Evolutionary conservation across 1,140 invertebrate species (phyloP).

Genomic region (Laupala kohalensis): DNA sequence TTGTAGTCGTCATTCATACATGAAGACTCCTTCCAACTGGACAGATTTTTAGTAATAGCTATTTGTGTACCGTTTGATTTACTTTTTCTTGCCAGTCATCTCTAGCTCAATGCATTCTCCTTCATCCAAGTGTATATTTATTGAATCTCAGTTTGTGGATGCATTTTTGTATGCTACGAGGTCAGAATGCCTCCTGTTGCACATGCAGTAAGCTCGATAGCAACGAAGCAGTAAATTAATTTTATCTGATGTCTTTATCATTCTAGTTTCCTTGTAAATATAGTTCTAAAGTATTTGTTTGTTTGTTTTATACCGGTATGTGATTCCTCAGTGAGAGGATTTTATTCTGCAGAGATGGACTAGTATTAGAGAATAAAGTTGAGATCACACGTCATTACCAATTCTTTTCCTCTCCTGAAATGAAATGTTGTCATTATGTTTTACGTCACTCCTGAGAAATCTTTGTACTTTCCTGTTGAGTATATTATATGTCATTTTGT

Average conservation of each 20-base stretch:
- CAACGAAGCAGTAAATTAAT: slow-evolving; percentile 5
- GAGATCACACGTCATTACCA: slow-evolving; percentile 2
- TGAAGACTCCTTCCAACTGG: neutral
- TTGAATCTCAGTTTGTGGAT: neutral
- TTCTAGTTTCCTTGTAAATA: slow-evolving; percentile 13
- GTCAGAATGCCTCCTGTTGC: neutral
- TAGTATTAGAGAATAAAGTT: slow-evolving; percentile 14
- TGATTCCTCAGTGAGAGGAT: slow-evolving; percentile 13
- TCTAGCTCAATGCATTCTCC: slow-evolving; percentile 2
- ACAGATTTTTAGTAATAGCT: slow-evolving; percentile 10
- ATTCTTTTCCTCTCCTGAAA: neutral
- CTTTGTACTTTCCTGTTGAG: neutral
- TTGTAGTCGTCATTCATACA: slow-evolving; percentile 6
- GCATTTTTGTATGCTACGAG: neutral
- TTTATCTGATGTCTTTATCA: slow-evolving; percentile 10
- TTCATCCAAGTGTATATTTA: slow-evolving; percentile 1
- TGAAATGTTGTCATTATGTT: neutral
- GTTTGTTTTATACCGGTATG: slow-evolving; percentile 11
- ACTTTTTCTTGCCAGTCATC: neutral
- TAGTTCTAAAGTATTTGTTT: slow-evolving; percentile 9
- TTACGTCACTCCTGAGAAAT: neutral
- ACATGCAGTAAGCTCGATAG: neutral
- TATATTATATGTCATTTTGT: neutral
- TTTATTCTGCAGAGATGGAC: slow-evolving; percentile 13
- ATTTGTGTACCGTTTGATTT: slow-evolving; percentile 7